These are phyloP conservation scores for Dioctria rufipes DNA, from an alignment of 2,888 invertebrate species.

Conservation along the genomic window DNA sequence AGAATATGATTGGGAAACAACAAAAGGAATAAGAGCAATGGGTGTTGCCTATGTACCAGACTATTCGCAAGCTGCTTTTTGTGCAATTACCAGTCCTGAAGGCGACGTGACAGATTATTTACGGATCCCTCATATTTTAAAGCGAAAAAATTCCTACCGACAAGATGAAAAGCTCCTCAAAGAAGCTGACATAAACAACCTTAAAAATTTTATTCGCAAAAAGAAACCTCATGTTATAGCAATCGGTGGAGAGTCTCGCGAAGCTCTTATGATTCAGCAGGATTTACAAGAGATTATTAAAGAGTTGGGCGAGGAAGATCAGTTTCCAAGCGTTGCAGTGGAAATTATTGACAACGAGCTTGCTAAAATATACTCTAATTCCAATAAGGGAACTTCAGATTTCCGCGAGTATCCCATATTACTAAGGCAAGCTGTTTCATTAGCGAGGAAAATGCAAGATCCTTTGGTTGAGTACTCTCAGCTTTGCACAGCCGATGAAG, in stretches of 20 bases:
- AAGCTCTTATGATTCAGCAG: conserved; percentile 85
- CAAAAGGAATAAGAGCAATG: conserved; percentile 85
- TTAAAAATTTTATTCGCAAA: conserved; percentile 86
- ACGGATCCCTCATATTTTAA: conserved; percentile 88
- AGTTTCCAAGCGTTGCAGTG: conserved; percentile 88
- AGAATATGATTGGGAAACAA: conserved; percentile 91
- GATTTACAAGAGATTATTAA: conserved; percentile 84
- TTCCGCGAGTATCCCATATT: conserved; percentile 94
- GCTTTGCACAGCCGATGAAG: conserved; percentile 95
- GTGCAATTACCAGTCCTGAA: conserved; percentile 88
- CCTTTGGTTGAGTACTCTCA: conserved; percentile 97
- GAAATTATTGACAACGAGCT: conserved; percentile 96
- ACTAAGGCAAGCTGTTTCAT: conserved; percentile 92
- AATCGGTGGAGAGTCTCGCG: conserved; percentile 91
- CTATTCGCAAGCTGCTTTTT: conserved; percentile 87
- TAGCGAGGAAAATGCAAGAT: conserved; percentile 94
- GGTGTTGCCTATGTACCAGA: conserved; percentile 91
- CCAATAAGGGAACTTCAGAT: conserved; percentile 87
- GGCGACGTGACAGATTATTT: conserved; percentile 95
- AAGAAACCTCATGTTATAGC: conserved; percentile 96
- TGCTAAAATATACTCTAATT: conserved; percentile 92
- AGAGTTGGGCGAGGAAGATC: conserved; percentile 85
- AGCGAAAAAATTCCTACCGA: conserved; percentile 82
- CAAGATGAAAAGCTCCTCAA: conserved; percentile 79
- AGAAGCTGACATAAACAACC: conserved; percentile 78